phyloP scores from a whole-genome alignment of 2,888 invertebrate genomes.

The Ernsta delagoae region DNA sequence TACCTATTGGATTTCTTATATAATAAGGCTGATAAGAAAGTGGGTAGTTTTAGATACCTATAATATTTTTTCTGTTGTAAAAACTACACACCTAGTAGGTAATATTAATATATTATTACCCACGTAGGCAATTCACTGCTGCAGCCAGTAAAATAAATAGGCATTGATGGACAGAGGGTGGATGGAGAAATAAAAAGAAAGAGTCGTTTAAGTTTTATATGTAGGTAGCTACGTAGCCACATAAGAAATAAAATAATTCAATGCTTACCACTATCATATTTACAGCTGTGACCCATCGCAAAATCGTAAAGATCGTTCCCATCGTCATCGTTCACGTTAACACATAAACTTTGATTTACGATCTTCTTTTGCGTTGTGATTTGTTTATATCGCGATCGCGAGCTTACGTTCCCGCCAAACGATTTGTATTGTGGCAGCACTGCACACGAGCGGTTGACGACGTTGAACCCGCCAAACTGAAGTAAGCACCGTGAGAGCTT shows the following conservation, averaged over 20 bases:
- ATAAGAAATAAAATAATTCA: conserved; percentile 4
- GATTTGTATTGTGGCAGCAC: conserved; percentile 49
- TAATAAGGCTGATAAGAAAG: no score
- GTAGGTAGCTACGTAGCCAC: background rate
- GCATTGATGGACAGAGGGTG: no score
- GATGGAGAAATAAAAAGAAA: no score
- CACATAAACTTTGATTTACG: conserved; percentile 65
- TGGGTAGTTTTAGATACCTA: no score
- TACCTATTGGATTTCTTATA: no score
- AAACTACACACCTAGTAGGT: background rate
- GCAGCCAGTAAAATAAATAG: no score
- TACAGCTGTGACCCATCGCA: conserved; percentile 66
- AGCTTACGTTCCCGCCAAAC: conserved; percentile 71
- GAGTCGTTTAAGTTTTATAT: no score
- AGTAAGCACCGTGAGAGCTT: conserved; percentile 75
- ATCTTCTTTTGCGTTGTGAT: conserved; percentile 46
- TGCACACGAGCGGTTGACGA: conserved; percentile 66
- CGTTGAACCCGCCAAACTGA: conserved; percentile 81
- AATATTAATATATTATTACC: no score
- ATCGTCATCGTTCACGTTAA: conserved; percentile 59
- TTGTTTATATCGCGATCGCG: conserved; percentile 51
- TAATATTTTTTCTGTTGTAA: no score
- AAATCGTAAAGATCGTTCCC: conserved; percentile 54
- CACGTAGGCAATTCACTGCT: no score
- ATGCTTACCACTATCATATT: conserved; percentile 68